phyloP scores from a whole-genome alignment of 2,113 vertebrate genomes.

The Varanus komodoensis region DNA sequence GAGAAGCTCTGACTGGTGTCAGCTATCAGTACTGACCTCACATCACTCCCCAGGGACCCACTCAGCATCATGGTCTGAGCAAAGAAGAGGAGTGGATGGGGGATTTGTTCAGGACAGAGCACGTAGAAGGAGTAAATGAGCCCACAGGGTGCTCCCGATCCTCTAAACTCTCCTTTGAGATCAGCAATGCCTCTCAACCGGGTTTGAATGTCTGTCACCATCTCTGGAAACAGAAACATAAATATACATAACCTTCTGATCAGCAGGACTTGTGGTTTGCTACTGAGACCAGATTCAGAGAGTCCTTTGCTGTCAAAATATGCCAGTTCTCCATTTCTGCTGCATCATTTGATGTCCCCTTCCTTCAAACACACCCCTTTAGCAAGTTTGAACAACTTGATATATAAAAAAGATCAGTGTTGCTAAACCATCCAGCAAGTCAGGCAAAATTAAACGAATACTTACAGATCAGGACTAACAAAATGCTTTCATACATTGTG shows the following conservation, averaged over 20 bases:
- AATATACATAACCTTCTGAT: no score
- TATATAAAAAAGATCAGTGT: no score
- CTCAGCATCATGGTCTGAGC: background rate
- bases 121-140: background rate
- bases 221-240: no score
- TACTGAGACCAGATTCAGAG: no score
- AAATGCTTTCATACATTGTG: background rate
- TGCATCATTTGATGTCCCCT: background rate
- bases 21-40: no score
- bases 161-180: no score
- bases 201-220: no score
- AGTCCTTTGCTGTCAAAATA: background rate
- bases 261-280: no score
- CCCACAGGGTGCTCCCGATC: no score
- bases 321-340: background rate
- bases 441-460: background rate
- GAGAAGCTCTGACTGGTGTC: background rate
- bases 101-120: background rate
- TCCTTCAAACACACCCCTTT: background rate
- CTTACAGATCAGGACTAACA: background rate
- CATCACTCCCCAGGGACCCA: no score
- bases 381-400: background rate
- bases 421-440: background rate
- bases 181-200: no score
- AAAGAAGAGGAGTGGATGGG: background rate